These are phyloP conservation scores for Anguilla marmorata DNA, from an alignment of 2,797 vertebrate species.

Conservation along the genomic window DNA sequence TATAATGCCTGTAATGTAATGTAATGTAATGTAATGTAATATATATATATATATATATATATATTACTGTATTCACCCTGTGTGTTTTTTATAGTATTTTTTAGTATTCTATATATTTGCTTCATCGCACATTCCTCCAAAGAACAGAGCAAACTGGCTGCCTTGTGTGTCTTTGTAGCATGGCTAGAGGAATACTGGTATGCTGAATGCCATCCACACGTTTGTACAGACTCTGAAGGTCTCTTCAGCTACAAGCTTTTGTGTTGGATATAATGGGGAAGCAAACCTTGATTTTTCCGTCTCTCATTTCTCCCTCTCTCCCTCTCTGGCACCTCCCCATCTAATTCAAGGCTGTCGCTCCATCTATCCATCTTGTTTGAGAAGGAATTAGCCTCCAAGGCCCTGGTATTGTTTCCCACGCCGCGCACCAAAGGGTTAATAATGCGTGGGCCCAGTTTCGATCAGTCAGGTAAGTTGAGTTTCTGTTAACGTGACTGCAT, in stretches of 20 bases:
- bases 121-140: background rate
- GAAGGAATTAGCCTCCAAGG: slow-evolving; percentile 70
- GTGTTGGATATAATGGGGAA: slow-evolving; percentile 29
- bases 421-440: slow-evolving; percentile 73
- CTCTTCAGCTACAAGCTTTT: slow-evolving; percentile 20
- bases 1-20: background rate
- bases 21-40: background rate
- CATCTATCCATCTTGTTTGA: slow-evolving; percentile 59
- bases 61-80: background rate
- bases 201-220: slow-evolving; percentile 22
- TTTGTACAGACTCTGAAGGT: slow-evolving; percentile 22
- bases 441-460: slow-evolving; percentile 89
- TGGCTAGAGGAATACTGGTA: background rate
- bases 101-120: background rate
- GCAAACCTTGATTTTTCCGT: slow-evolving; percentile 38
- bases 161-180: background rate
- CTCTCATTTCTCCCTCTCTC: slow-evolving; percentile 33
- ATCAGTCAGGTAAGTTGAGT: slow-evolving; percentile 90
- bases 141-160: background rate
- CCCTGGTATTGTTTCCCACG: slow-evolving; percentile 81
- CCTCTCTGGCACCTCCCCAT: slow-evolving; percentile 17
- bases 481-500: slow-evolving; percentile 85
- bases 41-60: slow-evolving; percentile 24
- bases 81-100: background rate
- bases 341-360: slow-evolving; percentile 49